A percentile compares a stretch with the other conserved stretches of the same genome.
phyloP scores from a whole-genome alignment of 2,797 vertebrate species.

The Momotus momota region DNA sequence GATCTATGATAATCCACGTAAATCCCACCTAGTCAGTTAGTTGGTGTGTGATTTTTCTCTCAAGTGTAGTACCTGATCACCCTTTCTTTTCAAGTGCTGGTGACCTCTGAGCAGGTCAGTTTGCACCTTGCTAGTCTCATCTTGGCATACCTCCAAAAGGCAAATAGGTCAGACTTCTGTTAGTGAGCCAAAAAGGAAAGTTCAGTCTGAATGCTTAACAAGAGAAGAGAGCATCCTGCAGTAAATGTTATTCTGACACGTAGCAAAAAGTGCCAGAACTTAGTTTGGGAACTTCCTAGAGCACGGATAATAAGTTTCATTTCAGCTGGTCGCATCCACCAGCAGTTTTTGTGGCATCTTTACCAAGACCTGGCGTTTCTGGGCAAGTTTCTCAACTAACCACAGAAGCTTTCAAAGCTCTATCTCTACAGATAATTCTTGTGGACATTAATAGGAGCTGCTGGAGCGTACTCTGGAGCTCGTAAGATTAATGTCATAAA shows the following conservation, averaged over 20 bases:
- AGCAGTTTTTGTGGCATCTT: constrained; percentile 28
- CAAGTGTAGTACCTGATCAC: constrained; percentile 48
- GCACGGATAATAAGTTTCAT: constrained; percentile 26
- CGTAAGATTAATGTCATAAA: not conserved
- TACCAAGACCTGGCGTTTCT: not conserved
- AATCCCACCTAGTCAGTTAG: constrained; percentile 68
- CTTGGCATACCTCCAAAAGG: constrained; percentile 63
- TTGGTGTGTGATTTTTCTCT: constrained; percentile 45
- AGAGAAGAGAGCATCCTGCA: not conserved
- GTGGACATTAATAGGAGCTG: not conserved
- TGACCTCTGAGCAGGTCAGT: constrained; percentile 65
- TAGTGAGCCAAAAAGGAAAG: constrained; percentile 48
- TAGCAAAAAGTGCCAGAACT: constrained; percentile 47
- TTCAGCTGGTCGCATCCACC: constrained; percentile 25
- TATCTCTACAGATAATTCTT: not conserved
- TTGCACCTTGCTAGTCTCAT: constrained; percentile 63
- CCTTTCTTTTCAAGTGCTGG: constrained; percentile 57
- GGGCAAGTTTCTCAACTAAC: not conserved
- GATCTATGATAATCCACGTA: constrained; percentile 72
- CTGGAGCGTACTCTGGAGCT: not conserved
- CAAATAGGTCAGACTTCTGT: constrained; percentile 64
- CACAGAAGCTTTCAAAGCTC: too few species aligned
- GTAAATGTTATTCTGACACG: constrained; percentile 52
- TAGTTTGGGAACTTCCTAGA: constrained; percentile 51
- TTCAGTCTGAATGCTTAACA: constrained; percentile 59